These are phyloP conservation scores for Phrynocephalus vlangalii DNA, from an alignment of 2,797 vertebrate species.

Conservation along the genomic window DNA sequence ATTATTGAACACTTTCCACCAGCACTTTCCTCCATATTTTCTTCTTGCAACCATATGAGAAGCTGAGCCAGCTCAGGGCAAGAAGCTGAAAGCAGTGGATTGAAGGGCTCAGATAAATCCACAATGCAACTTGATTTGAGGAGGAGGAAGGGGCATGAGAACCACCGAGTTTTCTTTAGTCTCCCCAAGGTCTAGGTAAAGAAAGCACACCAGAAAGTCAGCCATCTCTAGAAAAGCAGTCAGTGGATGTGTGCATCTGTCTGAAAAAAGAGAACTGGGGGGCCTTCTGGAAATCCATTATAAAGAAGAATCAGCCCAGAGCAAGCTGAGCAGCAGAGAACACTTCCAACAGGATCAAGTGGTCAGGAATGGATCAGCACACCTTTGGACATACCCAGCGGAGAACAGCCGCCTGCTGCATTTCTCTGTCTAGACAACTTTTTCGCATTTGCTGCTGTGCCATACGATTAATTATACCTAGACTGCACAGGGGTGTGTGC, in stretches of 20 bases:
- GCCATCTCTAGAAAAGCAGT: background rate
- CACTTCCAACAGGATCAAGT: background rate
- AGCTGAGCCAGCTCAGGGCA: background rate
- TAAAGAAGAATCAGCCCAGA: background rate
- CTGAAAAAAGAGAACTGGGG: background rate
- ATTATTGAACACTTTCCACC: too few relatives aligned
- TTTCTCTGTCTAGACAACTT: background rate
- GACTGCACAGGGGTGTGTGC: too few relatives aligned
- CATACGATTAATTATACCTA: too few relatives aligned
- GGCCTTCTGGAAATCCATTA: background rate
- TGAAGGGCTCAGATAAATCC: background rate
- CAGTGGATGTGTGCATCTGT: background rate
- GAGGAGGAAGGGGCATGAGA: too few relatives aligned
- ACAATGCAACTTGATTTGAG: background rate
- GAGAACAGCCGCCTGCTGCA: background rate
- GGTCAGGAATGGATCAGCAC: background rate
- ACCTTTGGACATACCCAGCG: background rate
- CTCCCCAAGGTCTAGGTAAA: background rate
- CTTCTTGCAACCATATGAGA: background rate
- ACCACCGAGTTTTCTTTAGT: background rate
- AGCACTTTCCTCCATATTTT: too few relatives aligned
- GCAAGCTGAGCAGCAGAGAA: background rate
- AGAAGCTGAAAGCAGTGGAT: background rate
- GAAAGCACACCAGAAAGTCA: background rate
- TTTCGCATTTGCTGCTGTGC: background rate